Conservation (phyloP, 1,140 invertebrate species). For the Daktulosphaira vitifoliae region DNA sequence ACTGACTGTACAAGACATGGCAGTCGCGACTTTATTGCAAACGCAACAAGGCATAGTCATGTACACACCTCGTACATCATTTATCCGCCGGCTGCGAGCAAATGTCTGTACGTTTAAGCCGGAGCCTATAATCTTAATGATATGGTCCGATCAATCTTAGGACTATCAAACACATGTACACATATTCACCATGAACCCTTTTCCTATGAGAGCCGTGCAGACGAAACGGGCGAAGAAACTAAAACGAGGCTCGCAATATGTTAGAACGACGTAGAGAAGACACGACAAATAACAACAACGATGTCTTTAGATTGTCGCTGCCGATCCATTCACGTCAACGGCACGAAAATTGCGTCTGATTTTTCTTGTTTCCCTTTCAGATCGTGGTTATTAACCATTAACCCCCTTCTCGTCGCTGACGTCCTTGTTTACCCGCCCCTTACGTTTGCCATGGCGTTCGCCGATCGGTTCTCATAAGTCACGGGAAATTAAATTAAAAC, state of each 20-base stretch:
- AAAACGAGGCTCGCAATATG: too few relatives aligned
- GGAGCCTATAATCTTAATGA: slow-evolving; percentile 26
- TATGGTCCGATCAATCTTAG: slow-evolving; percentile 29
- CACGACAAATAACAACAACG: slow-evolving; percentile 5
- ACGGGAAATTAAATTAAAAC: slow-evolving; percentile 31
- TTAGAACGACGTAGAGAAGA: too few relatives aligned
- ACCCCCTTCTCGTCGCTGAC: too few relatives aligned
- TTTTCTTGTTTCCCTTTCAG: slow-evolving; percentile 4
- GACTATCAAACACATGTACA: neutral
- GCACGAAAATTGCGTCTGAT: slow-evolving; percentile 29
- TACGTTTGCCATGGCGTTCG: neutral
- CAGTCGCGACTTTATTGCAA: neutral
- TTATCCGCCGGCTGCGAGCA: neutral
- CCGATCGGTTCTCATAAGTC: slow-evolving; percentile 25
- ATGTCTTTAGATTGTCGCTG: slow-evolving; percentile 28
- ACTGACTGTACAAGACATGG: too few relatives aligned
- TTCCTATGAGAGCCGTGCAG: too few relatives aligned
- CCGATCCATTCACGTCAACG: slow-evolving; percentile 30
- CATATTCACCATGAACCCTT: slow-evolving; percentile 5
- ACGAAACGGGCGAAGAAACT: too few relatives aligned
- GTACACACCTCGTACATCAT: slow-evolving; percentile 27
- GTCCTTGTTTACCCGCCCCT: too few relatives aligned
- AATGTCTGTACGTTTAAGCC: neutral
- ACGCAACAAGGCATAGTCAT: too few relatives aligned
- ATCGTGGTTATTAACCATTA: slow-evolving; percentile 6